phyloP scores from a whole-genome alignment of 2,888 invertebrate species.

The Dendrolimus pini region DNA sequence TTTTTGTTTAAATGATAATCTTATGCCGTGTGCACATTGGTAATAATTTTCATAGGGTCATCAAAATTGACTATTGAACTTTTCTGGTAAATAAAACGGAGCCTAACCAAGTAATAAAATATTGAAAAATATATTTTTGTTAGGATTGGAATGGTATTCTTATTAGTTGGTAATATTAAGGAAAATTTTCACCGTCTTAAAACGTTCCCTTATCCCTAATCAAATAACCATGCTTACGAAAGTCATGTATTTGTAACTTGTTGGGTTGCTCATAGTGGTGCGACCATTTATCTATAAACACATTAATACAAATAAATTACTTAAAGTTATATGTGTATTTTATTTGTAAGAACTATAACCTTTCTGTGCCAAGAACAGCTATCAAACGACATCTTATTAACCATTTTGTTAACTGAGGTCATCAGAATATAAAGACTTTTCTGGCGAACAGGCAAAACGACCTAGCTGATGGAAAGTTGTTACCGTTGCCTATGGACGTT shows the following conservation, averaged over 20 bases:
- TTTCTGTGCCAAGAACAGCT: no score
- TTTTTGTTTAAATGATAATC: no score
- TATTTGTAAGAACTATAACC: conserved; percentile 13
- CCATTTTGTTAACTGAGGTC: no score
- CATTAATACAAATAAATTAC: conserved; percentile 41
- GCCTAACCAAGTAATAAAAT: conserved; percentile 1
- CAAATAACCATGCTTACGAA: conserved; percentile 38
- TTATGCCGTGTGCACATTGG: no score
- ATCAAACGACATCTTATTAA: no score
- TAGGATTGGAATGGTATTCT: conserved; percentile 42
- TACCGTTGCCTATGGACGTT: no score
- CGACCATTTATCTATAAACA: conserved; percentile 43
- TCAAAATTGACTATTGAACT: neutral
- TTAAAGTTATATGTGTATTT: conserved; percentile 38
- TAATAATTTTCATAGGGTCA: no score
- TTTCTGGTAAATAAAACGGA: conserved; percentile 1
- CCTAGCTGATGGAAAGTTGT: no score
- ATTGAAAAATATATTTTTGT: conserved; percentile 57
- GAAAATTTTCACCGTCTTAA: conserved; percentile 10
- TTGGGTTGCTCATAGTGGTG: conserved; percentile 54
- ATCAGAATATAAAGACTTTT: no score
- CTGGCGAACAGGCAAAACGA: no score
- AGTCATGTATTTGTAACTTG: conserved; percentile 50
- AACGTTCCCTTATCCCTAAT: conserved; percentile 18
- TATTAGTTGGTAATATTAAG: conserved; percentile 23